Conservation (phyloP, 2,888 invertebrate genomes). For the Drosophila diplacantha region DNA sequence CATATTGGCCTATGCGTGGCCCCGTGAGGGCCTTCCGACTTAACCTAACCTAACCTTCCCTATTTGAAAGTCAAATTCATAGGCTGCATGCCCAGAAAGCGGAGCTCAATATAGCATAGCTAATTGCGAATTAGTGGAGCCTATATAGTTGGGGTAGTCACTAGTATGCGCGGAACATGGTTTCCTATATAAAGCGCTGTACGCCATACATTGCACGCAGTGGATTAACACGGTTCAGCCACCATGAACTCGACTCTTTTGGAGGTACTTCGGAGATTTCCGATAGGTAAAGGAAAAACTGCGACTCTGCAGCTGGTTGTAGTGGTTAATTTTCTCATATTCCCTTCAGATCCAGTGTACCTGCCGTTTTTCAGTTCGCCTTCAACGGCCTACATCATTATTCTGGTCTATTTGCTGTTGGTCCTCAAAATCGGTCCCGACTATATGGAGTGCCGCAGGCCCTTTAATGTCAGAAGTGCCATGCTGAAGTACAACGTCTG, state of each 20-base stretch:
- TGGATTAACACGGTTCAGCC: not conserved
- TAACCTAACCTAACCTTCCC: no score
- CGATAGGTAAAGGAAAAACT: not conserved
- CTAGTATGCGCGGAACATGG: not conserved
- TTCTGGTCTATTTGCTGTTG: constrained; percentile 84
- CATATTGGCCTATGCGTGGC: no score
- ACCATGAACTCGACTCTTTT: constrained; percentile 6
- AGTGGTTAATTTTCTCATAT: not conserved
- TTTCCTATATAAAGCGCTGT: not conserved
- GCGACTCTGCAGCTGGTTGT: fast-evolving
- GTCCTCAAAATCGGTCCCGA: constrained; percentile 85
- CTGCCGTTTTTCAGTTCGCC: constrained; percentile 85
- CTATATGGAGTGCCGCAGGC: constrained; percentile 85
- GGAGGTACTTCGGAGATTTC: not conserved
- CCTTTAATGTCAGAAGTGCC: constrained; percentile 84
- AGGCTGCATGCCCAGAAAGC: not conserved
- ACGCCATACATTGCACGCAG: not conserved
- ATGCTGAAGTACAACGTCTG: constrained; percentile 89
- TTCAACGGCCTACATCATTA: constrained; percentile 81
- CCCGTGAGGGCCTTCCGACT: no score
- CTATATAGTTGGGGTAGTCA: not conserved
- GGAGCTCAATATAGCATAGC: not conserved
- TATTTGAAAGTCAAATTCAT: constrained; percentile 19
- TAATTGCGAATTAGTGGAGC: not conserved
- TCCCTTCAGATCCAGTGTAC: constrained; percentile 32